Evolutionary conservation across 2,888 invertebrate species (phyloP).

Genomic region (Schrankia costaestrigalis): DNA sequence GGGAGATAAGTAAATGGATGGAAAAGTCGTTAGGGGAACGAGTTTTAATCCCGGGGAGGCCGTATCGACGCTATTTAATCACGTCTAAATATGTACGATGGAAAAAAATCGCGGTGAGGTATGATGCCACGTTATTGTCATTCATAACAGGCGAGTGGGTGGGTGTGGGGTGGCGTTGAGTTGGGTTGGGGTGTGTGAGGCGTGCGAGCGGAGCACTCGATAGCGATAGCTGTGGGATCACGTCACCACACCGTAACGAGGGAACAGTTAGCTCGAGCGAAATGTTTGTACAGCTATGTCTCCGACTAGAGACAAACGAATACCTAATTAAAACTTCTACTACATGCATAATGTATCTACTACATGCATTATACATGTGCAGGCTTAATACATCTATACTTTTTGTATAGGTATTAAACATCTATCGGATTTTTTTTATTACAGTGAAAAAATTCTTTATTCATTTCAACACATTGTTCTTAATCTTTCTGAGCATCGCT

Average conservation of each 20-base stretch:
- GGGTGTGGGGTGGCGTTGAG: constrained; percentile 22
- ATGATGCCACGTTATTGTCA: constrained; percentile 75
- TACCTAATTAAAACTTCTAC: constrained; percentile 26
- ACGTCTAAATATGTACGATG: constrained; percentile 69
- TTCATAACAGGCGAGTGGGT: constrained; percentile 64
- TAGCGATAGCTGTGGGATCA: constrained; percentile 59
- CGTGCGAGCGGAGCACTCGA: constrained; percentile 44
- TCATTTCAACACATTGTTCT: no score
- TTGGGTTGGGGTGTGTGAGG: constrained; percentile 32
- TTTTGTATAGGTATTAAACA: no score
- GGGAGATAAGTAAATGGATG: constrained; percentile 65
- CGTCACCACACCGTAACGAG: constrained; percentile 55
- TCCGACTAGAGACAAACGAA: constrained; percentile 20
- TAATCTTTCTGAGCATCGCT: no score
- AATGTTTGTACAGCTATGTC: constrained; percentile 40
- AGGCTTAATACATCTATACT: no score
- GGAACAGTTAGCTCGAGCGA: constrained; percentile 46
- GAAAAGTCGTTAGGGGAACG: constrained; percentile 63
- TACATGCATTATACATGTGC: no score
- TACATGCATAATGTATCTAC: neutral
- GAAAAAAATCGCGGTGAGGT: constrained; percentile 70
- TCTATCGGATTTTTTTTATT: no score
- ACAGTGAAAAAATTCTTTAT: no score
- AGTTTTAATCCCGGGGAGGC: constrained; percentile 62
- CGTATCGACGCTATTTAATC: constrained; percentile 71